Evolutionary conservation across 2,888 invertebrate genomes (phyloP).

Genomic region (Andrena chrysosceles): DNA sequence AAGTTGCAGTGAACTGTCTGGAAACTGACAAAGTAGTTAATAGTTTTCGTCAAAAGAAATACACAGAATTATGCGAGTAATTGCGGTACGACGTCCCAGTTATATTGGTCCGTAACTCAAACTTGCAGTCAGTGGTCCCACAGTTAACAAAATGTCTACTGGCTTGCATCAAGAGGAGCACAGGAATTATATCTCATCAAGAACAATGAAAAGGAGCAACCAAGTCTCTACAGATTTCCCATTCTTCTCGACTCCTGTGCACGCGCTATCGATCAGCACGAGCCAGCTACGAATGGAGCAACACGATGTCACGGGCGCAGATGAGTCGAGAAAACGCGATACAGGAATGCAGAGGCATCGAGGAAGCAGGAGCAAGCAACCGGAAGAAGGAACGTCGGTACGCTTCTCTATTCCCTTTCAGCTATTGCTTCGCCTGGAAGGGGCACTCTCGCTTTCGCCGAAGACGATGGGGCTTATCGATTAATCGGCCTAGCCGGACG

Average conservation of each 20-base stretch:
- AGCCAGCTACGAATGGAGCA: conserved; percentile 54
- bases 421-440: conserved; percentile 64
- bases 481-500: conserved; percentile 61
- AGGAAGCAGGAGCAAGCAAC: conserved; percentile 32
- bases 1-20: no score
- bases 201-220: background rate
- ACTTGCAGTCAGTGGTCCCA: no score
- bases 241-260: background rate
- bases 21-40: no score
- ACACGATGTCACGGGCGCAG: conserved; percentile 56
- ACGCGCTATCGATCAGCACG: conserved; percentile 26
- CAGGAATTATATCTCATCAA: no score
- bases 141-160: no score
- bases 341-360: conserved; percentile 42
- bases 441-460: conserved; percentile 69
- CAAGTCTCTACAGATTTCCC: background rate
- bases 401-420: conserved; percentile 51
- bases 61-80: no score
- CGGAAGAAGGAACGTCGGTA: conserved; percentile 63
- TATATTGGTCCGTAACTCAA: no score
- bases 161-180: no score
- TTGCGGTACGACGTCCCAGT: no score
- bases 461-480: conserved; percentile 65
- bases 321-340: conserved; percentile 48
- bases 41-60: no score